Conservation (phyloP, 2,888 invertebrate species). For the Trachelus tabidus region DNA sequence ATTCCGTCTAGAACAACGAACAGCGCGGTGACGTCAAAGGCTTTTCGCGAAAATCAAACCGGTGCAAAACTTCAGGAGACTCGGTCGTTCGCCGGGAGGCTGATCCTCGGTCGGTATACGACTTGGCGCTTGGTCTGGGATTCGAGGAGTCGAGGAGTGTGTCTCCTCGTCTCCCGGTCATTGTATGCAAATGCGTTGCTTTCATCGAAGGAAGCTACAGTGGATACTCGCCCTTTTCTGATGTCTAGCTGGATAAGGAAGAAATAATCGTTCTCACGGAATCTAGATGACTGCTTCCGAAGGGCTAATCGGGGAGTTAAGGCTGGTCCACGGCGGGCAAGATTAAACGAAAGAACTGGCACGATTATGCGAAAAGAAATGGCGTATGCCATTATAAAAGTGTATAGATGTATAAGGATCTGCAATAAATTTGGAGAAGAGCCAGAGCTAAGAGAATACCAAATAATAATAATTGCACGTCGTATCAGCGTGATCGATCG, state of each 20-base stretch:
- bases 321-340: background rate
- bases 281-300: slow-evolving; percentile 36
- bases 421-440: background rate
- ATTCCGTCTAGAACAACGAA: background rate
- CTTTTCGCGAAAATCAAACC: background rate
- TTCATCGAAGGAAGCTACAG: slow-evolving; percentile 43
- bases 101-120: background rate
- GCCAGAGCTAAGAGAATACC: background rate
- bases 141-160: slow-evolving; percentile 21
- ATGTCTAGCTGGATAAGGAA: slow-evolving; percentile 59
- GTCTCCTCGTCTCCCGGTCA: slow-evolving; percentile 48
- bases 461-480: background rate
- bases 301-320: slow-evolving; percentile 20
- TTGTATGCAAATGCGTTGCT: slow-evolving; percentile 63
- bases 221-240: slow-evolving; percentile 53
- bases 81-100: background rate
- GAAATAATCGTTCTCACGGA: slow-evolving; percentile 40
- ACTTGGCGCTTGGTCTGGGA: background rate
- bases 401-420: background rate
- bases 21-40: background rate
- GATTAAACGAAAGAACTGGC: background rate
- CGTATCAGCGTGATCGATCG: background rate
- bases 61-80: background rate
- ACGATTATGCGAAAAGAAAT: background rate
- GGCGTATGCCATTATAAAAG: background rate